phyloP scores from a whole-genome alignment of 1,140 invertebrate genomes.

The Linepithema humile region DNA sequence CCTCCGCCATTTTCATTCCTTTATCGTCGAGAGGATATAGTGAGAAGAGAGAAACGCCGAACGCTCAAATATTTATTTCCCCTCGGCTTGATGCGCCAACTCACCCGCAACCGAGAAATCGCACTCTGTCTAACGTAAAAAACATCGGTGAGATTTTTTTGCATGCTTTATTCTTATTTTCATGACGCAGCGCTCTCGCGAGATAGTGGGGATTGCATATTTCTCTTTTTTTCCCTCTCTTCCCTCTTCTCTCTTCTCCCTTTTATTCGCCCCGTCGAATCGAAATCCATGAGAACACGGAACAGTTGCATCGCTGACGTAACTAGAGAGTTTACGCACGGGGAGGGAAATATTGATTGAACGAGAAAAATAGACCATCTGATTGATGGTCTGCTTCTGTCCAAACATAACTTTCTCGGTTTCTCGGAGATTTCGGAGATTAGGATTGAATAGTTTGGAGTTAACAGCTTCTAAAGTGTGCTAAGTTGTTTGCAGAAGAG shows the following conservation, averaged over 20 bases:
- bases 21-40: not conserved
- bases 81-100: not conserved
- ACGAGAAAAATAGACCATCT: not conserved
- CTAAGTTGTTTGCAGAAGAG: not conserved
- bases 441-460: not conserved
- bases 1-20: not conserved
- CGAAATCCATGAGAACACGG: not conserved
- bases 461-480: too few relatives aligned
- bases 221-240: too few relatives aligned
- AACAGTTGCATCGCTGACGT: slow-evolving; percentile 27
- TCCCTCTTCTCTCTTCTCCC: not conserved
- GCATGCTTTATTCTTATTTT: slow-evolving; percentile 18
- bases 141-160: not conserved
- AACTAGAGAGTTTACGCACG: not conserved
- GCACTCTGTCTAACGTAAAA: slow-evolving; percentile 7
- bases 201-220: not conserved
- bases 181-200: not conserved
- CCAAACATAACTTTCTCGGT: not conserved
- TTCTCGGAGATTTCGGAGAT: not conserved
- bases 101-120: slow-evolving; percentile 12
- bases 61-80: slow-evolving; percentile 52
- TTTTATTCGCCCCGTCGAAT: not conserved
- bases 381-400: not conserved
- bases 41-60: not conserved
- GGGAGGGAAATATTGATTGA: slow-evolving; percentile 20